These are phyloP conservation scores for Rhizoglyphus robini DNA, from an alignment of 1,140 invertebrate species.

Conservation along the genomic window DNA sequence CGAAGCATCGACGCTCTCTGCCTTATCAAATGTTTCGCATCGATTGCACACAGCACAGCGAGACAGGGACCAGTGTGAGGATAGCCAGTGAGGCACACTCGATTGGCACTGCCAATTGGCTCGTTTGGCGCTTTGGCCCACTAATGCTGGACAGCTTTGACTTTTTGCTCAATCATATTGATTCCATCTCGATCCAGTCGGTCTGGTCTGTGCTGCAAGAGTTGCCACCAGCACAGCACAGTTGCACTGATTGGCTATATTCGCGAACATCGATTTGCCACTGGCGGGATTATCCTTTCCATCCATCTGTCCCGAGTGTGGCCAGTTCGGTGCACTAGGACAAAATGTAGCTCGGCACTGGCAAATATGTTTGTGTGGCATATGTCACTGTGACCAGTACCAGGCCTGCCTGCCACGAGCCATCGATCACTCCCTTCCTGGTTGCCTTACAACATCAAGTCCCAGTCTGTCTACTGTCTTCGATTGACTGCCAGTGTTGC, in stretches of 20 bases:
- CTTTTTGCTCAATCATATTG: neutral
- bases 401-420: neutral
- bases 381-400: neutral
- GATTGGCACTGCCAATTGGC: too few relatives aligned
- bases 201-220: too few relatives aligned
- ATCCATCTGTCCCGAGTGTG: neutral
- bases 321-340: too few relatives aligned
- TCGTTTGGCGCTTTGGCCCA: too few relatives aligned
- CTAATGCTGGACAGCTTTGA: neutral
- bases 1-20: too few relatives aligned
- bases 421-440: neutral
- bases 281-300: too few relatives aligned
- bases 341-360: neutral
- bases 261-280: neutral
- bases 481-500: too few relatives aligned
- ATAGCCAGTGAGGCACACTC: too few relatives aligned
- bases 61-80: too few relatives aligned
- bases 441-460: neutral
- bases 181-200: too few relatives aligned
- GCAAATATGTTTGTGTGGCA: neutral
- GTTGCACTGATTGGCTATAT: neutral
- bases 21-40: neutral
- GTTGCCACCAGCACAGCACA: neutral
- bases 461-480: too few relatives aligned
- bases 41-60: slow-evolving; percentile 2